Percentiles rank a stretch among this genome's conserved stretches.
These are phyloP conservation scores for Lasiurus borealis DNA, from an alignment of 2,113 vertebrate species.

Conservation along the genomic window DNA sequence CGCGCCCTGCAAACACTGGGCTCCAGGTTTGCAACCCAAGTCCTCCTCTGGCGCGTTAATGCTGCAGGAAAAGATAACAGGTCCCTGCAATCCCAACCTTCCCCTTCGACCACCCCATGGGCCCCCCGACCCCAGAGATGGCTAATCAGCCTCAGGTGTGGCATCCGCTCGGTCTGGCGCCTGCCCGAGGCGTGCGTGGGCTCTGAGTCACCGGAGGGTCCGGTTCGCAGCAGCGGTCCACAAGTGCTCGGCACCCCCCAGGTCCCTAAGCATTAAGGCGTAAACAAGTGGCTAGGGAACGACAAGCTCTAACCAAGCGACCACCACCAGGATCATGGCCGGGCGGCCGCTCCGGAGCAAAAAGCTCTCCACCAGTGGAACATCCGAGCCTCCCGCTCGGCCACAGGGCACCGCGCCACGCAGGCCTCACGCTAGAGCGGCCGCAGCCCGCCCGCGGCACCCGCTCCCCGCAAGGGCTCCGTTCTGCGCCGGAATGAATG, in stretches of 20 bases:
- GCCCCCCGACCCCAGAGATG: neutral
- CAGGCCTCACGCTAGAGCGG: neutral
- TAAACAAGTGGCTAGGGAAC: neutral
- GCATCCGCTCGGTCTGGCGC: neutral
- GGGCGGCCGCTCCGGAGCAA: neutral
- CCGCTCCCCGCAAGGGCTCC: neutral
- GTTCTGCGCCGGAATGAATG: neutral
- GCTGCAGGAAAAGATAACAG: neutral
- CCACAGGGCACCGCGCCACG: neutral
- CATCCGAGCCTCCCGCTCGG: neutral
- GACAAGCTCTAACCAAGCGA: neutral
- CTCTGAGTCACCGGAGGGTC: neutral
- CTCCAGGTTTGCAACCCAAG: neutral
- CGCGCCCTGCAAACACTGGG: neutral
- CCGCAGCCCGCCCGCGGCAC: neutral
- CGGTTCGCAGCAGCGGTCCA: neutral
- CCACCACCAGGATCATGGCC: neutral
- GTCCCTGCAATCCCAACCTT: neutral
- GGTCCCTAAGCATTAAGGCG: neutral
- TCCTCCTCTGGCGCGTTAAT: neutral
- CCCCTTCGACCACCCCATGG: neutral
- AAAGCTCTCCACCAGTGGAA: neutral
- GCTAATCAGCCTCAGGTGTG: neutral
- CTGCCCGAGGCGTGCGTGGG: accelerated
- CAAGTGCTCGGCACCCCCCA: neutral